These are phyloP conservation scores for Helicoverpa armigera DNA, from an alignment of 1,140 invertebrate species.

Conservation along the genomic window DNA sequence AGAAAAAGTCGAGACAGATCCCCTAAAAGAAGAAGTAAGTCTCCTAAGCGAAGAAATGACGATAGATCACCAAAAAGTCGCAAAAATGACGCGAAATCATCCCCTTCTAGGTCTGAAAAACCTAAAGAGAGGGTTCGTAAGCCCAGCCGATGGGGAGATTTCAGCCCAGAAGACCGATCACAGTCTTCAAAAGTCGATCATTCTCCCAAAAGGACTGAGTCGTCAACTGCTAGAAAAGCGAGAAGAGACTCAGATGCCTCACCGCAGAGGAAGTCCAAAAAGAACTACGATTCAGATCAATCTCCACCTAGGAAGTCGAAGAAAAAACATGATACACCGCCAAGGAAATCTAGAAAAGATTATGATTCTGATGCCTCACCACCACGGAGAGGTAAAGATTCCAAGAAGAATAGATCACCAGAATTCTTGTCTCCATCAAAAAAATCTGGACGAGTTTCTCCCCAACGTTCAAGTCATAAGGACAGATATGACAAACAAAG, in stretches of 20 bases:
- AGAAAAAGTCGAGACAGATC: constrained; percentile 47
- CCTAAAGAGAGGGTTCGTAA: constrained; percentile 33
- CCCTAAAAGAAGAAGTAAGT: constrained; percentile 1
- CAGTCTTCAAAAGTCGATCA: constrained; percentile 18
- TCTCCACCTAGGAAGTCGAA: constrained; percentile 52
- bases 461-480: constrained; percentile 40
- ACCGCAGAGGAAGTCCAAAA: constrained; percentile 54
- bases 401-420: constrained; percentile 38
- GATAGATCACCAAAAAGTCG: neutral
- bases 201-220: neutral
- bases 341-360: constrained; percentile 40
- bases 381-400: constrained; percentile 46
- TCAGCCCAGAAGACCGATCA: neutral
- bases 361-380: constrained; percentile 49
- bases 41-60: constrained; percentile 2
- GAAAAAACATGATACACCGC: constrained; percentile 33
- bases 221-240: neutral
- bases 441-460: constrained; percentile 25
- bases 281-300: constrained; percentile 45
- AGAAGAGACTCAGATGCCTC: constrained; percentile 38
- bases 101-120: constrained; percentile 16
- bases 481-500: neutral
- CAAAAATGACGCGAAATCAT: neutral
- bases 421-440: constrained; percentile 27
- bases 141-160: constrained; percentile 35